phyloP scores from a whole-genome alignment of 2,888 invertebrate genomes.

The Nymphalis polychloros region DNA sequence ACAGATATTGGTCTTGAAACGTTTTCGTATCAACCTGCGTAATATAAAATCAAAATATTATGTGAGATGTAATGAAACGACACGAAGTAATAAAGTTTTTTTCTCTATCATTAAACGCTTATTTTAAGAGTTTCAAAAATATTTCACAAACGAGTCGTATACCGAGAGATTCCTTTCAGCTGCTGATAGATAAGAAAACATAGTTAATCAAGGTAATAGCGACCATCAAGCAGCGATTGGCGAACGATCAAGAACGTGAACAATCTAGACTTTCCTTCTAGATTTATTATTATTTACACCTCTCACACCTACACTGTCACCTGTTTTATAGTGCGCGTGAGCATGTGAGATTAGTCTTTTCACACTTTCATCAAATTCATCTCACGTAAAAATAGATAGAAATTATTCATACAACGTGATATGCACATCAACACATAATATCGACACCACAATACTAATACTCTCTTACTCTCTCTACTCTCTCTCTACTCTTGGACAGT shows the following conservation, averaged over 20 bases:
- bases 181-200: constrained; percentile 20
- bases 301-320: constrained; percentile 21
- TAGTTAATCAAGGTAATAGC: constrained; percentile 33
- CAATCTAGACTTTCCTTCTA: constrained; percentile 14
- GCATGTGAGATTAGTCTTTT: not conserved
- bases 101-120: constrained; percentile 7
- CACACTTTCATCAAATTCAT: too few species aligned
- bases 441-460: too few species aligned
- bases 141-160: constrained; percentile 12
- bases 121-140: constrained; percentile 9
- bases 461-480: too few species aligned
- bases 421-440: too few species aligned
- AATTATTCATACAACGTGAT: too few species aligned
- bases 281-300: constrained; percentile 23
- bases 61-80: not conserved
- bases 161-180: constrained; percentile 21
- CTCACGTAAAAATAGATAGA: too few species aligned
- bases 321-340: constrained; percentile 6
- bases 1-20: too few species aligned
- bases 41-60: too few species aligned
- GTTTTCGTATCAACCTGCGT: too few species aligned
- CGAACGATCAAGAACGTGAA: constrained; percentile 32
- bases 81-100: not conserved
- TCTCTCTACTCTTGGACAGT: too few species aligned
- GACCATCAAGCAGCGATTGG: constrained; percentile 24